Evolutionary conservation across 2,888 invertebrate genomes (phyloP), one percentile per base, ranked within the genome.

Genomic region (Thyatira batis): DNA sequence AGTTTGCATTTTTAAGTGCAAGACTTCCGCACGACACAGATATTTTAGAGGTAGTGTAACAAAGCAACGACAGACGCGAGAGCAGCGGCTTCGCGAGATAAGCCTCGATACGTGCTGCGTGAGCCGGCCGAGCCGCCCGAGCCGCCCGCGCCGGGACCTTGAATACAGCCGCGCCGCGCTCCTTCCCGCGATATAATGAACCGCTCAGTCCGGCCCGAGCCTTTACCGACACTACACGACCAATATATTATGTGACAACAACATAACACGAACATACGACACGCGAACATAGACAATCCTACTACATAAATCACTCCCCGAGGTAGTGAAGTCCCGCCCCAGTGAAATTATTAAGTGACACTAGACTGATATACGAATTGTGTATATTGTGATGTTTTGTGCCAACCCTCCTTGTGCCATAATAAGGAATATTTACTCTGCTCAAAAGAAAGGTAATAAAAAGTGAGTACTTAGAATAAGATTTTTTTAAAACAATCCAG

Each of bases 341-440:
- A 70, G 77, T 75, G 72, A 69, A 57, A 59, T 13, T 43, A 67
- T 76, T 66, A 70, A 83, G 87, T 86, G 85, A 84, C 76, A 81
- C 75, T 39, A 2, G 73, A 77, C 80, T 77, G 69, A 71, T 82
- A 82, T 81, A 82, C 80, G 58, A 44, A 71, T 63, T 79, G 88
- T 87, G 89, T 80, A 82, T 80, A 84, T 79, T 90, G 90, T 90
- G 88, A 90, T 90, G 90, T 86, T 82, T 84, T 83, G 91, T 89
- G 90, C 82, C 79, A 85, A 81, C 61, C 65, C 74, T 74, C 71
- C 70, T 72, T 78, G 87, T 89, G 88, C 82, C 86, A 86, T 86
- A 85, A 69, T 80, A 78, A 80, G 84, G 78, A 72, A 78, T 77
- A 76, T 70, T 67, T 72, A 71, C 52, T 59, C 58, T 81, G 71